These are phyloP conservation scores for Hemicordylus capensis DNA, from an alignment of 2,113 vertebrate species.

Conservation along the genomic window DNA sequence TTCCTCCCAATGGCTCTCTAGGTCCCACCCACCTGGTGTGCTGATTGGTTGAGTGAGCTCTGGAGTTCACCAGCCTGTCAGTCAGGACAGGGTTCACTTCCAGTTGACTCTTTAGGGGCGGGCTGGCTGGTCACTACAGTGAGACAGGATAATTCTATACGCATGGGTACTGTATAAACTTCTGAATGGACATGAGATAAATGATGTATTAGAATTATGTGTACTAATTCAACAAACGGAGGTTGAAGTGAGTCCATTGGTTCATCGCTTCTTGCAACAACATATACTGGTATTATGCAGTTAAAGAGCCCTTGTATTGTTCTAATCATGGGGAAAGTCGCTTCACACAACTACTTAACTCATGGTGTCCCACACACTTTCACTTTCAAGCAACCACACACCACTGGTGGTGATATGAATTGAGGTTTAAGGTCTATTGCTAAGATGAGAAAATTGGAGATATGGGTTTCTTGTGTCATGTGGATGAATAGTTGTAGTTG, in stretches of 20 bases:
- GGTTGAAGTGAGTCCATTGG: slow-evolving; percentile 17
- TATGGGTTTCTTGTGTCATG: background rate
- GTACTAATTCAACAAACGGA: background rate
- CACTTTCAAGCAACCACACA: background rate
- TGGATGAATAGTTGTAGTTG: background rate
- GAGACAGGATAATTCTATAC: background rate
- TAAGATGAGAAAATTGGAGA: background rate
- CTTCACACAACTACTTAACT: background rate
- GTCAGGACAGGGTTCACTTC: no score
- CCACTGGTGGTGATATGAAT: background rate
- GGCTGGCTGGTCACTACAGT: no score
- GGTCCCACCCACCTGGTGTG: no score
- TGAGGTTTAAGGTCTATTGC: background rate
- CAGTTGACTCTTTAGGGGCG: no score
- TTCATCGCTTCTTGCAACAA: rapidly evolving
- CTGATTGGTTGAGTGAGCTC: no score
- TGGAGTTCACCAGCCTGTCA: no score
- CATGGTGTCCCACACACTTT: background rate
- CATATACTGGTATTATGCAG: background rate
- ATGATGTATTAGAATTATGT: slow-evolving; percentile 13
- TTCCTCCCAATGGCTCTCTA: no score
- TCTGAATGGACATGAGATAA: background rate
- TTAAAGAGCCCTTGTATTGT: background rate
- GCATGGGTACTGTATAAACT: background rate
- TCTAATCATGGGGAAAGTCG: background rate